Percentiles rank a stretch among this genome's conserved stretches.
Evolutionary conservation across 2,797 vertebrate species (phyloP).

Genomic region (Simalia tracyae): DNA sequence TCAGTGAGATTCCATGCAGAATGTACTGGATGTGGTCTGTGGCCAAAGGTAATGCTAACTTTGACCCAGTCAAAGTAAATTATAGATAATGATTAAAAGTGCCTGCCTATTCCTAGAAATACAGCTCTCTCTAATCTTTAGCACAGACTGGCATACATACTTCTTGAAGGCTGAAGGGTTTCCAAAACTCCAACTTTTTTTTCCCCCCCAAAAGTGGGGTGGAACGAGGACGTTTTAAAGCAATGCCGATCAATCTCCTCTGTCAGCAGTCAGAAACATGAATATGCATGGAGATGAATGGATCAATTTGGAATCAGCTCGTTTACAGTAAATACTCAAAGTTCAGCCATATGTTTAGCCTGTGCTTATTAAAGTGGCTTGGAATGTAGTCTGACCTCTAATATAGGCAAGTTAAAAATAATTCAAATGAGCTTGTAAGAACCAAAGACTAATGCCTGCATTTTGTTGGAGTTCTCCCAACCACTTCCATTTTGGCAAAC

Average conservation of each 20-base stretch:
- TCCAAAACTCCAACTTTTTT: neutral
- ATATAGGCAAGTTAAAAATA: slow-evolving; percentile 24
- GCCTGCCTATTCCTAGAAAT: neutral
- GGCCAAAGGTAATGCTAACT: neutral
- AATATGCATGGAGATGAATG: neutral
- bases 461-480: neutral
- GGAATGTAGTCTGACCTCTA: slow-evolving; percentile 29
- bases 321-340: slow-evolving; percentile 29
- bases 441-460: neutral
- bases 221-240: neutral
- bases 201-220: neutral
- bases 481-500: slow-evolving; percentile 18
- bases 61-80: neutral
- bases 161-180: neutral
- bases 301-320: slow-evolving; percentile 14
- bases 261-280: neutral
- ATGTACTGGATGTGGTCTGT: neutral
- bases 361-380: slow-evolving; percentile 25
- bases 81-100: neutral
- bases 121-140: neutral
- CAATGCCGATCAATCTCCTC: accelerated
- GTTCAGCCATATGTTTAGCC: neutral
- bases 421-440: neutral
- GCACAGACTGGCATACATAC: neutral
- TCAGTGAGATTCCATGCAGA: neutral